Evolutionary conservation across 2,797 vertebrate genomes (phyloP).

Genomic region (Tachyglossus aculeatus): DNA sequence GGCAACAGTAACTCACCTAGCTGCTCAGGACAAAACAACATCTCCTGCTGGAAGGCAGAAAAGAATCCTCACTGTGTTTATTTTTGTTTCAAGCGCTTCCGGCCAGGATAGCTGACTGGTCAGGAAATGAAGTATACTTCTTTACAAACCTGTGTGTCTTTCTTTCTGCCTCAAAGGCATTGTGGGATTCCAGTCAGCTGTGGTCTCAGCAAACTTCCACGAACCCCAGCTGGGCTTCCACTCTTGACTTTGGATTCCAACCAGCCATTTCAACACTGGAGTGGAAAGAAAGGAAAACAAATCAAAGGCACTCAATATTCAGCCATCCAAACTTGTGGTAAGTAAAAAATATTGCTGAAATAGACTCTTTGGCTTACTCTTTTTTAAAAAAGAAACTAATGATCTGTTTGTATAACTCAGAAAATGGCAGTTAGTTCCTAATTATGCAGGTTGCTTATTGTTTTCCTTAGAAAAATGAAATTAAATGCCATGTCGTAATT

Average conservation of each 20-base stretch:
- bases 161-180: no score
- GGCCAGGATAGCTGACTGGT: no score
- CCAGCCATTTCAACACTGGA: conserved; percentile 8
- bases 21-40: no score
- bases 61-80: no score
- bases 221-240: conserved; percentile 1
- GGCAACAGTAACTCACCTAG: no score
- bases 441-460: background rate
- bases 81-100: no score
- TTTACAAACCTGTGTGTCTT: no score
- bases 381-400: conserved; percentile 29
- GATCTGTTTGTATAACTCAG: conserved; percentile 13
- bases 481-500: conserved; percentile 8
- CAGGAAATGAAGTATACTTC: no score
- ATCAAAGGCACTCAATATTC: conserved; percentile 9
- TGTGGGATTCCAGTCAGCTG: no score
- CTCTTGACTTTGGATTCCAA: conserved; percentile 19
- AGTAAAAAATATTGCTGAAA: conserved; percentile 28
- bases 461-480: conserved; percentile 38
- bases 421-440: conserved; percentile 11
- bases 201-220: no score
- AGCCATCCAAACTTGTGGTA: background rate
- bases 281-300: conserved; percentile 5
- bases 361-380: conserved; percentile 11
- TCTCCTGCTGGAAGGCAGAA: no score